Evolutionary conservation across 2,113 vertebrate species (phyloP), one percentile per base, ranked within the genome.

Genomic region (Eleginops maclovinus): DNA sequence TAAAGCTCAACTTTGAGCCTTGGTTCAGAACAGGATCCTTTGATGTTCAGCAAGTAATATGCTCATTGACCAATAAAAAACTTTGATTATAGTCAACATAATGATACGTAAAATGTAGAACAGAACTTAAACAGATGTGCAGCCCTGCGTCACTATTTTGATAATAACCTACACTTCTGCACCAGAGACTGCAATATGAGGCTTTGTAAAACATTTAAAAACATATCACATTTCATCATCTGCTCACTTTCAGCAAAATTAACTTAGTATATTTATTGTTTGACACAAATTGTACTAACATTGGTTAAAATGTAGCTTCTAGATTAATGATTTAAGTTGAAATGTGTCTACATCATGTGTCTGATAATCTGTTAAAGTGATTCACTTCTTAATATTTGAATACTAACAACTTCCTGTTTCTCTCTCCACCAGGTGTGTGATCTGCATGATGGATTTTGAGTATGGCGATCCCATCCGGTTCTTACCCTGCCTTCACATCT

Each of bases 391-490:
- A 2, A 9, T 22, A 24, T 6, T 9, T 16, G 3, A 13, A 40
- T 1, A 56, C 15, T 7, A 21, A 53, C 3, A 8, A 31, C 36
- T 26, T 6, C 0, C 2, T 75, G 24, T 31, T 59, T 65, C n/a
- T 88, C 50, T 58, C 46, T 49, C 40, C 26, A n/a, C 5, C 81
- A 99, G 98, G 92, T 99, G 98, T 91, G 98, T 99, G 89, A 99
- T 99, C 95, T 99, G 98, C 95, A 99, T 99, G 98, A 96, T 99
- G 96, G 98, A 99, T 95, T 99, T 99, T 95, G 97, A 98, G 90
- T 98, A 97, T 14, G 96, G 97, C 21, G 98, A 99, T 89, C 97
- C 98, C 56, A 97, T 99, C 86, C 96, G 97, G 94, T 99, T 98
- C 93, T 94, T 99, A 93, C 97, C 98, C 49, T 99, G 98, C 94